Evolutionary conservation across 2,113 vertebrate genomes (phyloP), one percentile per base, ranked within the genome.

Genomic region (Saimiri boliviensis): DNA sequence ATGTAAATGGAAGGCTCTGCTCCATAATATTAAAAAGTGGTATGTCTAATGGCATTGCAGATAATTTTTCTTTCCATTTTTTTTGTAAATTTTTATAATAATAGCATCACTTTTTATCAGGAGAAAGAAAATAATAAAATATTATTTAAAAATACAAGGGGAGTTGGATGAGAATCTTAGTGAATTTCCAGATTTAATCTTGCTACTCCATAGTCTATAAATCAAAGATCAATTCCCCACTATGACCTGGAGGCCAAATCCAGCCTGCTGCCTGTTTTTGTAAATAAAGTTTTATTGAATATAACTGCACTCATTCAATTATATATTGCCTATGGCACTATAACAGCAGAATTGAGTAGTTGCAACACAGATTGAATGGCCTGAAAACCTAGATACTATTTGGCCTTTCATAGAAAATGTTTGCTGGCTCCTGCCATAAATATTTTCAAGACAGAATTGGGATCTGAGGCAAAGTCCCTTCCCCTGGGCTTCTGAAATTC

Each of bases 201-300:
- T 32, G 89, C 3, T 7, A 47, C 6, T 10, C 20, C 0, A 0
- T 42, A 37, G 13, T 76, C 21, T 40, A 40, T 27, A 58, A 68
- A 17, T 68, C 47, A 42, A 40, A 21, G 5, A 25, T 40, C n/a
- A 16, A 37, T 63, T 63, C 12, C 7, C 52, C 79, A 12, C 54
- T 68, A 16, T 8, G 56, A 27, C 14, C 25, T 21, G 2, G 52
- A 49, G 25, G n/a, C n/a, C 56, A 77, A 87, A 70, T 63, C 45
- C 49, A 82, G 35, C 49, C 47, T 21, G 37, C 7, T 35, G 54
- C 73, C 16, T 74, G 35, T 54, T 81, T 87, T 84, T 27, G 27
- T 90, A 52, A 94, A 73, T 66, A 88, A 92, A 81, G 79, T 66
- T 91, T 93, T 87, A 94, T 77, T 88, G 54, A 70, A 60, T 25